Base-by-base conservation (phyloP, 2,888 invertebrate genomes). In the Oscheius sp. region DNA sequence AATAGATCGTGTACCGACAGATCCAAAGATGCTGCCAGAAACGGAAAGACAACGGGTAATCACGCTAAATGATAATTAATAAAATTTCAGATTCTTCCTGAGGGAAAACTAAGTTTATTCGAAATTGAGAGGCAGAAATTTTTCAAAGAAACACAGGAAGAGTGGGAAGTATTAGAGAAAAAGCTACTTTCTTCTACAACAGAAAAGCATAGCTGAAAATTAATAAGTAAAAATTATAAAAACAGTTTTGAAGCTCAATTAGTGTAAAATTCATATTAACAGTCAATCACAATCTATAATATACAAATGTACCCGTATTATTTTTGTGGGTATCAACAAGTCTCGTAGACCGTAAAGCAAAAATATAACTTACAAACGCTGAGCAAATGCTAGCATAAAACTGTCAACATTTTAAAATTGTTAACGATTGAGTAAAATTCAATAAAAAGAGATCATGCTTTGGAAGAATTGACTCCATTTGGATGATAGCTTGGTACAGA, bases 11-110 rank as follows among this genome's bases (percentile, higher is more conserved):
- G 70, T 82, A 22, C 54, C 71, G n/a, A 74, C 77, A 6, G 74
- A 84, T 50, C 67, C 79, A 24, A 84, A 84, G 71, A 83, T 84
- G 83, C 63, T 84, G 33, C 84, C 84, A 4, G 51, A 67, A 56
- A 56, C 73, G 38, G 69, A 81, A 56, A 72, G 82, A 28, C 56
- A 64, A 1, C 30, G 67, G 33, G 67, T 67, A 9, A 41, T 12
- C 1, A 28, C 6, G 4, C 17, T 20, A n/a, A 33, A 22, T 26
- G 14, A 36, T 24, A 14, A 22, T 24, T 9, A 28, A 3, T 22
- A 5, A 12, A 30, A 33, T 65, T 71, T 73, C 30, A 71, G 71
- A 33, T 65, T 26, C 41, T 67, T 57, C 50, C 64, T 2, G 57
- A 41, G n/a, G 56, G 57, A 36, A 17, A 38, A n/a, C 26, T 33